Conservation (phyloP, 2,113 vertebrate species). For the Scartelaos histophorus region DNA sequence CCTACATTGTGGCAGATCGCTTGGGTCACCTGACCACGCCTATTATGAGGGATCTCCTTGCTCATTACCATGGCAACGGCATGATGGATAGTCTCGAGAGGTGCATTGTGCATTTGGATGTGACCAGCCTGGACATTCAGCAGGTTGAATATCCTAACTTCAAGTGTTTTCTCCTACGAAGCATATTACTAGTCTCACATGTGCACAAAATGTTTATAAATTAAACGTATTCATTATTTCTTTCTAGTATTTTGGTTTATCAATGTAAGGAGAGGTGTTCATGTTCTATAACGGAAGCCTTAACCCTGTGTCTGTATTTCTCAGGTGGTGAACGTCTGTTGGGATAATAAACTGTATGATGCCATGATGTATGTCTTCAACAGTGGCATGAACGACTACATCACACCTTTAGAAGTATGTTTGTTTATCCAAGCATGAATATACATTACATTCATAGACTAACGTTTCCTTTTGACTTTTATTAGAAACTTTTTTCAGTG, state of each 20-base stretch:
- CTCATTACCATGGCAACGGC: constrained; percentile 91
- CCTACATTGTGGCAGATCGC: constrained; percentile 90
- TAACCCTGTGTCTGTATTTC: constrained; percentile 32
- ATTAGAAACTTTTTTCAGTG: constrained; percentile 93
- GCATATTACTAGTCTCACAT: background rate
- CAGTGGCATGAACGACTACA: constrained; percentile 96
- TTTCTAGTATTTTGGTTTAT: background rate
- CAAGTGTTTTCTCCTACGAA: background rate
- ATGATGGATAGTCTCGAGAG: constrained; percentile 94
- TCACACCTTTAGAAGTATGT: constrained; percentile 94
- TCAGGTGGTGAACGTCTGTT: constrained; percentile 93
- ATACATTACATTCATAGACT: background rate
- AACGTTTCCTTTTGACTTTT: constrained; percentile 37
- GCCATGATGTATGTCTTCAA: constrained; percentile 98
- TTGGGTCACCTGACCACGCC: constrained; percentile 89
- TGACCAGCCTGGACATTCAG: constrained; percentile 95
- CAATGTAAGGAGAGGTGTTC: too few species aligned
- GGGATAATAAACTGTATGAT: constrained; percentile 93
- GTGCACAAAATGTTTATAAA: background rate
- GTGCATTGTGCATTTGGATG: constrained; percentile 95
- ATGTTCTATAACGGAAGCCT: background rate
- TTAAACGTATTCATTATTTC: background rate
- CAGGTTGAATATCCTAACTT: constrained; percentile 77
- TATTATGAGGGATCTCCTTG: constrained; percentile 92
- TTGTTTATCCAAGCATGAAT: background rate